Conservation (phyloP, 2,888 invertebrate species). For the Sarcophaga rosellei region DNA sequence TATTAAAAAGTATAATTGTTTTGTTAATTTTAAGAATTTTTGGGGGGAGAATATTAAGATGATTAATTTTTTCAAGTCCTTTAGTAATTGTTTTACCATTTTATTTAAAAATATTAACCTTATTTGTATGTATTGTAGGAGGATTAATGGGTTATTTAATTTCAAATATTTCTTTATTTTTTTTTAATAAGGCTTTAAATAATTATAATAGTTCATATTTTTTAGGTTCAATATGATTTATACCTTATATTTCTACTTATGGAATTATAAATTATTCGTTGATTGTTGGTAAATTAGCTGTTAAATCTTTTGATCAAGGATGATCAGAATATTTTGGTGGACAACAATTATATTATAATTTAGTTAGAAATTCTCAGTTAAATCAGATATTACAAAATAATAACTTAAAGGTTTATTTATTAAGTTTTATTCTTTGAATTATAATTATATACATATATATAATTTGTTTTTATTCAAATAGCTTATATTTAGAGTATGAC, state of each 20-base stretch:
- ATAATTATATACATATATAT: conserved; percentile 62
- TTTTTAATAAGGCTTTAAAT: conserved; percentile 82
- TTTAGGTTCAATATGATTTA: conserved; percentile 61
- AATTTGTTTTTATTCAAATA: conserved; percentile 75
- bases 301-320: conserved; percentile 82
- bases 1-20: conserved; percentile 82
- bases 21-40: conserved; percentile 82
- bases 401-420: conserved; percentile 82
- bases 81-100: conserved; percentile 70
- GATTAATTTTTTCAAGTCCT: too few species aligned
- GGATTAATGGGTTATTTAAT: conserved; percentile 81
- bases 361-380: conserved; percentile 80
- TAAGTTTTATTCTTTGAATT: conserved; percentile 81
- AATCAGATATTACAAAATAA: conserved; percentile 81
- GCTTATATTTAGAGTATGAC: conserved; percentile 81
- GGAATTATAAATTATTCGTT: conserved; percentile 54
- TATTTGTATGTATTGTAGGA: conserved; percentile 82
- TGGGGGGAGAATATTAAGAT: too few species aligned
- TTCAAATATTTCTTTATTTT: conserved; percentile 81
- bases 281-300: conserved; percentile 78
- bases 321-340: conserved; percentile 82
- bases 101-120: conserved; percentile 83
- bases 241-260: conserved; percentile 61
- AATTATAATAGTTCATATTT: conserved; percentile 81
- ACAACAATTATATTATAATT: conserved; percentile 78